Base-by-base conservation (phyloP, 2,797 vertebrate genomes). In the Alca torda region DNA sequence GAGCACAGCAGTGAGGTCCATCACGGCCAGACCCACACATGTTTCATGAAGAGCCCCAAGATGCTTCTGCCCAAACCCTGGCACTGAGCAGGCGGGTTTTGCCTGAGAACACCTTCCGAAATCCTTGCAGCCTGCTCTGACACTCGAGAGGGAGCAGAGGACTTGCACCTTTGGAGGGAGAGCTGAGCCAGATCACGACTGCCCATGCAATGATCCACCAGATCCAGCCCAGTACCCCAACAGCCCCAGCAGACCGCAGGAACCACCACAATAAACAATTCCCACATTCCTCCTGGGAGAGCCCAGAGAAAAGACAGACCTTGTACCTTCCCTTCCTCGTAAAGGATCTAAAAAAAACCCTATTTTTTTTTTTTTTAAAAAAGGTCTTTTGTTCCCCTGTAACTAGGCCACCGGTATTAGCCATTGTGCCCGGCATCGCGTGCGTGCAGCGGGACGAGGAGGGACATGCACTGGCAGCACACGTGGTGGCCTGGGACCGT, bases 11-110 rank as follows among this genome's bases (percentile, higher is more conserved):
- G 6, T 7, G 46, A 48, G 11, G 46, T 48, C 46, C 46, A 21
- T 12, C 57, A 33, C 0, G 0, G 33, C 25, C 54, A 54, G 74
- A 60, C 10, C 45, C 46, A 5, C 3, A 1, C 0, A 3, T 0
- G 0, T 28, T 10, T 70, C 73, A 14, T 1, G 4, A 17, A 51
- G 43, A 89, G 37, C 45, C 54, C 54, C 1, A 1, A 26, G 65
- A 37, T 1, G 11, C 13, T 65, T 19, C 81, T 87, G n/a, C 50
- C 37, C 64, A 60, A 74, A 39, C 12, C 9, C 20, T 2, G 46
- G 41, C 45, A 23, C 61, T 3, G 28, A 74, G 37, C 25, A 13
- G 16, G 50, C 0, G 2, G 8, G 8, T 1, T 90, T 70, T 48
- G 4, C 43, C 48, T 0, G 1, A 39, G 30, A 73, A 26, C 14